phyloP scores from a whole-genome alignment of 2,113 vertebrate genomes.

The Pedetes capensis region DNA sequence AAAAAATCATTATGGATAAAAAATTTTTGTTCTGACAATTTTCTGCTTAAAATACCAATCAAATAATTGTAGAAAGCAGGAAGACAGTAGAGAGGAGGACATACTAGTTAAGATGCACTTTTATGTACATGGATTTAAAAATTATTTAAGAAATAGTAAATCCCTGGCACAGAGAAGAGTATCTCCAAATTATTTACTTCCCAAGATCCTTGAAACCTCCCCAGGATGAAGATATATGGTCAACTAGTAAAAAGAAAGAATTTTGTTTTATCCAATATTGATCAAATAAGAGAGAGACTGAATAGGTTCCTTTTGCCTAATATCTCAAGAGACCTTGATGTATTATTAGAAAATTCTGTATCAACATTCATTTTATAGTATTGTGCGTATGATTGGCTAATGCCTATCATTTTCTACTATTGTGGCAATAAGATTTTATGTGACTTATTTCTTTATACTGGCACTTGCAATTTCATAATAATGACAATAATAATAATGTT shows the following conservation, averaged over 20 bases:
- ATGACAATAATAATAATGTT: neutral
- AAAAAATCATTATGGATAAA: too few relatives aligned
- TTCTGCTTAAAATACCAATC: too few relatives aligned
- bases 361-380: neutral
- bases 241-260: neutral
- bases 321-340: neutral
- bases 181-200: neutral
- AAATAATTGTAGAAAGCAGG: too few relatives aligned
- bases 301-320: neutral
- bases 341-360: neutral
- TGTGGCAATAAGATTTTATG: neutral
- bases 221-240: neutral
- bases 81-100: too few relatives aligned
- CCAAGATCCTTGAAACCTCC: neutral
- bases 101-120: neutral
- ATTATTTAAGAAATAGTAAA: neutral
- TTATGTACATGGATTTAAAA: neutral
- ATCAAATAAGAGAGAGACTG: neutral
- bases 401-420: neutral
- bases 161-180: neutral
- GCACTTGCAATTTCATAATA: neutral
- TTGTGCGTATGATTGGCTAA: neutral
- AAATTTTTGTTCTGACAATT: too few relatives aligned
- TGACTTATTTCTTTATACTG: neutral
- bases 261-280: neutral